phyloP scores from a whole-genome alignment of 2,113 vertebrate species.

The Caranx ignobilis region DNA sequence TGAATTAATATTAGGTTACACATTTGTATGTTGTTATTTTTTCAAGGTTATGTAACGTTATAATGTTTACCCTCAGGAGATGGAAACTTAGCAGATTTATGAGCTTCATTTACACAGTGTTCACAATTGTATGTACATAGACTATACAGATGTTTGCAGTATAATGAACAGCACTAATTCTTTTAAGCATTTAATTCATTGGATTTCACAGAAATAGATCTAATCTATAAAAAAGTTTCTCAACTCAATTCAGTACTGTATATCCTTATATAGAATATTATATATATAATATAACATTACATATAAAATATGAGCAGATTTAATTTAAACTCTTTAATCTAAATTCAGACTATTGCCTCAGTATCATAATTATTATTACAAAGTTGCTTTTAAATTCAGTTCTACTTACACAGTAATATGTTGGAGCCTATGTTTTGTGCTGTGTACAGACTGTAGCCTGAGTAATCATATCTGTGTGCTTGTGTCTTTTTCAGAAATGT shows the following conservation, averaged over 20 bases:
- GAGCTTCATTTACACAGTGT: background rate
- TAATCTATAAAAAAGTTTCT: too few species aligned
- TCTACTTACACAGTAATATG: background rate
- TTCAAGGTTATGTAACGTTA: background rate
- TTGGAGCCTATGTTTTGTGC: background rate
- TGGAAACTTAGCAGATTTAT: background rate
- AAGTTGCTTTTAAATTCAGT: background rate
- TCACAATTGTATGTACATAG: background rate
- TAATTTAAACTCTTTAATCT: too few species aligned
- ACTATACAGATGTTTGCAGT: background rate
- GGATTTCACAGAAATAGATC: background rate
- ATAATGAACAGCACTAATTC: background rate
- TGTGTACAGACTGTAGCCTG: background rate
- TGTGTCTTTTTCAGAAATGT: constrained; percentile 85
- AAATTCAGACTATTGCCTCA: background rate
- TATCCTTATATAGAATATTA: background rate
- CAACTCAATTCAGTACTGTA: background rate
- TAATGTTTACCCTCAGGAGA: background rate
- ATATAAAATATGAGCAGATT: background rate
- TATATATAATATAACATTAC: background rate
- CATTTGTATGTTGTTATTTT: background rate
- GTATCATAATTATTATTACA: background rate
- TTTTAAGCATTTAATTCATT: background rate
- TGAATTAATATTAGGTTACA: background rate
- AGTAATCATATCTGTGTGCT: constrained; percentile 1